Conservation (phyloP, 2,888 invertebrate genomes). For the Drosophila formosana region DNA sequence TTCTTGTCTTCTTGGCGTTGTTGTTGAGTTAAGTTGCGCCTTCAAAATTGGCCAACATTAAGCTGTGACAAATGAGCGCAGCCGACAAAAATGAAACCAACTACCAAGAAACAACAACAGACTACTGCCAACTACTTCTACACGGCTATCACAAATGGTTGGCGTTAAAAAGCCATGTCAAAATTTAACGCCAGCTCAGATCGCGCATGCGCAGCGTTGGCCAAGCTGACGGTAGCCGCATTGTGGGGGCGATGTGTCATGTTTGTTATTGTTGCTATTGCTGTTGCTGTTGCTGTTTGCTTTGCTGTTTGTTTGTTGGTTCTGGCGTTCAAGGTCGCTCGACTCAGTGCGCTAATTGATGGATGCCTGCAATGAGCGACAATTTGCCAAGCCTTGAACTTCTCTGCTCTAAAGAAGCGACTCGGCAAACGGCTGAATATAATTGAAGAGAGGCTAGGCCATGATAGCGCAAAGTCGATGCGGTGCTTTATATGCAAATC, state of each 20-base stretch:
- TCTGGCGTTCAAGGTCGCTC: slow-evolving; percentile 59
- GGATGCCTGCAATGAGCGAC: slow-evolving; percentile 71
- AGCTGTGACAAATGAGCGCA: slow-evolving; percentile 69
- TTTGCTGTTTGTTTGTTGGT: slow-evolving; percentile 38
- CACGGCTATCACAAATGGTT: slow-evolving; percentile 50
- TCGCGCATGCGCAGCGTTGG: slow-evolving; percentile 38
- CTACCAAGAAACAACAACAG: slow-evolving; percentile 15
- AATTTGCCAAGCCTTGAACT: slow-evolving; percentile 76
- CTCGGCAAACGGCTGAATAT: slow-evolving; percentile 7
- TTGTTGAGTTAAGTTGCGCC: slow-evolving; percentile 28
- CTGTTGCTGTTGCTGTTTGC: slow-evolving; percentile 6
- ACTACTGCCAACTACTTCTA: slow-evolving; percentile 16
- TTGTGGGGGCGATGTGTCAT: slow-evolving; percentile 48
- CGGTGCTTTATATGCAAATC: slow-evolving; percentile 68
- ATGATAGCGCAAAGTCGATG: slow-evolving; percentile 5
- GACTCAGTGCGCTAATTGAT: slow-evolving; percentile 63
- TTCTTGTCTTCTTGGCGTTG: slow-evolving; percentile 31
- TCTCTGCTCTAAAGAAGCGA: slow-evolving; percentile 48
- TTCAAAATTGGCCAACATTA: slow-evolving; percentile 62
- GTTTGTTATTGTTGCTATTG: slow-evolving; percentile 20
- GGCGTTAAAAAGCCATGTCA: slow-evolving; percentile 75
- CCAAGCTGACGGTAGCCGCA: slow-evolving; percentile 26
- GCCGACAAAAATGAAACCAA: slow-evolving; percentile 47
- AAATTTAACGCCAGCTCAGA: slow-evolving; percentile 74
- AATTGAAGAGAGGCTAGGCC: slow-evolving; percentile 33